Percentiles rank a stretch among this genome's conserved stretches.
Evolutionary conservation across 2,888 invertebrate species (phyloP).

Genomic region (Agrilus cyanescens): DNA sequence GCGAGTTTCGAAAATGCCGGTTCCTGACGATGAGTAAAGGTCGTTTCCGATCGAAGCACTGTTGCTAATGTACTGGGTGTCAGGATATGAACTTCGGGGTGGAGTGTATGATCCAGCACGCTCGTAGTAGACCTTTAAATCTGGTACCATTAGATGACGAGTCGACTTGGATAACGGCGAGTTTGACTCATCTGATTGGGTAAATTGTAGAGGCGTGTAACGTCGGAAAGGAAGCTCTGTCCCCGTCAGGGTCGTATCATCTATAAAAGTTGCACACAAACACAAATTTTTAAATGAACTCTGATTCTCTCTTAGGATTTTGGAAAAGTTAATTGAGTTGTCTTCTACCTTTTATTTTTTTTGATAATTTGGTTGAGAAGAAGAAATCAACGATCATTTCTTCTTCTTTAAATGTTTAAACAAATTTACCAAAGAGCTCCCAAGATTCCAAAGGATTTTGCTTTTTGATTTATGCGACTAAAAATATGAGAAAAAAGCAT

Average conservation of each 20-base stretch:
- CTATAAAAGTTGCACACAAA: slow-evolving; percentile 29
- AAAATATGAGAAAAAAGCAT: too few species aligned
- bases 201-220: slow-evolving; percentile 68
- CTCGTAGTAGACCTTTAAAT: slow-evolving; percentile 54
- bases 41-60: slow-evolving; percentile 26
- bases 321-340: too few species aligned
- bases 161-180: slow-evolving; percentile 68
- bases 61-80: slow-evolving; percentile 23
- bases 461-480: too few species aligned
- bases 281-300: background rate
- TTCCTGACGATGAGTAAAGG: slow-evolving; percentile 22
- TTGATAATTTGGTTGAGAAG: background rate
- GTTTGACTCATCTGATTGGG: slow-evolving; percentile 63
- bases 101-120: slow-evolving; percentile 30
- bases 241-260: slow-evolving; percentile 51
- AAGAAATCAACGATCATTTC: too few species aligned
- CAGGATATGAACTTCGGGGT: slow-evolving; percentile 25
- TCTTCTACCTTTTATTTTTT: slow-evolving; percentile 1
- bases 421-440: too few species aligned
- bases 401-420: too few species aligned
- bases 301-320: background rate
- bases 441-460: too few species aligned
- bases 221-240: slow-evolving; percentile 66
- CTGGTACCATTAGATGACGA: slow-evolving; percentile 61
- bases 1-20: slow-evolving; percentile 29